phyloP scores from a whole-genome alignment of 2,113 vertebrate genomes.

The Himantopus leucocephalus region DNA sequence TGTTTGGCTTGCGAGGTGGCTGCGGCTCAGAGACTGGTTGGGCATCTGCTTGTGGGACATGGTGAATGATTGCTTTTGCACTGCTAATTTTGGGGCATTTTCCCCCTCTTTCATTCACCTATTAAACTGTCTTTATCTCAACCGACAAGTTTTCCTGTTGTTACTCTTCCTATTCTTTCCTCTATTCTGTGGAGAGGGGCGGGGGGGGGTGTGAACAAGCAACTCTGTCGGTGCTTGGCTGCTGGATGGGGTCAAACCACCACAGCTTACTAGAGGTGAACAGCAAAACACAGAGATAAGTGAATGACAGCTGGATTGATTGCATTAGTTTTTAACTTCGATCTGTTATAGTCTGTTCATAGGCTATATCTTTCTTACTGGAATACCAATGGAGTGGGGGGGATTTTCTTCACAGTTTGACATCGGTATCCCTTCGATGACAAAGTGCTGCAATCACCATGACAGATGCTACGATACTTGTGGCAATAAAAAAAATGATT shows the following conservation, averaged over 20 bases:
- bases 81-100: too few relatives aligned
- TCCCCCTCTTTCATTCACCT: too few relatives aligned
- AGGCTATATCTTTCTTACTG: not conserved
- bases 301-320: not conserved
- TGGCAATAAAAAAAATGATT: constrained; percentile 87
- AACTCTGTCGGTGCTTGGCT: not conserved
- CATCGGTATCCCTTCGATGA: constrained; percentile 96
- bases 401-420: constrained; percentile 81
- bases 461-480: constrained; percentile 96
- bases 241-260: not conserved
- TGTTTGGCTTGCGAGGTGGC: not conserved
- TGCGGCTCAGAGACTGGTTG: not conserved
- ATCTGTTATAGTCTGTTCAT: not conserved
- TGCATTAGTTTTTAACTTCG: not conserved
- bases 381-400: not conserved
- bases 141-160: not conserved
- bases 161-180: not conserved
- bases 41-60: too few relatives aligned
- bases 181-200: fast-evolving
- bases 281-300: not conserved
- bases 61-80: too few relatives aligned
- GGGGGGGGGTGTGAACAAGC: not conserved
- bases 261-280: not conserved
- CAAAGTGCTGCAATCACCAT: constrained; percentile 93
- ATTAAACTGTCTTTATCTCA: not conserved